A percentile compares a stretch with the other conserved stretches of the same genome.
Conservation (phyloP, 2,888 invertebrate species). For the Temnothorax unifasciatus region DNA sequence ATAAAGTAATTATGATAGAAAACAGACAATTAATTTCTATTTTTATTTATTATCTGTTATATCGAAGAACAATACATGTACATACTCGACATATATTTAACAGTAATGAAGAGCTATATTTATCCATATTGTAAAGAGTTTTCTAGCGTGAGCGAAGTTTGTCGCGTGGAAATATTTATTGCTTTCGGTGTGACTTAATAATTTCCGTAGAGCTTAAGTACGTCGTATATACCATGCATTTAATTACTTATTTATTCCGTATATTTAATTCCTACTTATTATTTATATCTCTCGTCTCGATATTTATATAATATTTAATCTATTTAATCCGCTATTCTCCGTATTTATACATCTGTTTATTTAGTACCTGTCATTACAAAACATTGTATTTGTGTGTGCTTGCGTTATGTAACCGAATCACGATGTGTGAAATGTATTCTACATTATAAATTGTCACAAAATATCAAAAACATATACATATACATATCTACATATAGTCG, state of each 20-base stretch:
- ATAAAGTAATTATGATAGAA: slow-evolving; percentile 1
- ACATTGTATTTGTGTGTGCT: slow-evolving; percentile 27
- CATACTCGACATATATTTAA: neutral
- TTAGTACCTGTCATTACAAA: slow-evolving; percentile 32
- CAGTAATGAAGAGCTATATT: neutral
- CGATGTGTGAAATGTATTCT: slow-evolving; percentile 20
- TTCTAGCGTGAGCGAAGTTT: neutral
- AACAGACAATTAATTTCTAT: slow-evolving; percentile 3
- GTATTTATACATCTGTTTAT: slow-evolving; percentile 15
- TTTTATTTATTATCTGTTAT: slow-evolving; percentile 25
- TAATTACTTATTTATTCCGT: slow-evolving; percentile 28
- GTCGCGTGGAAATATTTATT: slow-evolving; percentile 39
- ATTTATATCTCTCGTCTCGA: slow-evolving; percentile 25
- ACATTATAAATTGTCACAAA: slow-evolving; percentile 9
- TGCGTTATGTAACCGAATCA: slow-evolving; percentile 26
- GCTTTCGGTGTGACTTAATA: slow-evolving; percentile 16
- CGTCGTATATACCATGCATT: neutral
- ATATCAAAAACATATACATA: neutral
- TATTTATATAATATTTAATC: slow-evolving; percentile 27
- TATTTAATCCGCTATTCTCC: neutral
- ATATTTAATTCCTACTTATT: slow-evolving; percentile 27
- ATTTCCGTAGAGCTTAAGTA: slow-evolving; percentile 26
- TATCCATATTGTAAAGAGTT: neutral
- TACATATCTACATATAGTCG: neutral
- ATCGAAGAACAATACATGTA: slow-evolving; percentile 7